Percentiles rank a stretch among this genome's conserved stretches.
Evolutionary conservation across 2,797 vertebrate genomes (phyloP).

Genomic region (Pseudocheirus occidentalis): DNA sequence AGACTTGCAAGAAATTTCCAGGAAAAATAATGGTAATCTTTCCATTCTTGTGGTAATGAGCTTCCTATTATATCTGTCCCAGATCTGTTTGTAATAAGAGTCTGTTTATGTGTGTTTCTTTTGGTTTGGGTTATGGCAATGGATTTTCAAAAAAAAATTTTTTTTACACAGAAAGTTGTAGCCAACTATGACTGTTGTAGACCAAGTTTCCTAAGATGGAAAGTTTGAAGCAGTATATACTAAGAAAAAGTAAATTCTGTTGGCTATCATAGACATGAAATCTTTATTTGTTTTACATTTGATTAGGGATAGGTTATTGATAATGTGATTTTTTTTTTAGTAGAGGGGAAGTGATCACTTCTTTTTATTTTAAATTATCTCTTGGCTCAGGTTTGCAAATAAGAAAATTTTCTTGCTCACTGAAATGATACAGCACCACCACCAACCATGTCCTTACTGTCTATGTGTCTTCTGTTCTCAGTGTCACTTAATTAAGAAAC

Average conservation of each 20-base stretch:
- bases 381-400: constrained; percentile 19
- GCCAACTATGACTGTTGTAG: background rate
- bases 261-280: background rate
- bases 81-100: background rate
- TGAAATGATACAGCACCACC: background rate
- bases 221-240: background rate
- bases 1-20: constrained; percentile 82
- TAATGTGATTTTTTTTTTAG: background rate
- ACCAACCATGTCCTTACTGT: background rate
- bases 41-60: background rate
- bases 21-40: constrained; percentile 85
- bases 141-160: background rate
- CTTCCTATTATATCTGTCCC: background rate
- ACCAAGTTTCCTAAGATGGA: background rate
- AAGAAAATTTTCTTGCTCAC: background rate
- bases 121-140: background rate
- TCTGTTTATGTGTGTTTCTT: background rate
- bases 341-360: background rate
- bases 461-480: background rate
- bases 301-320: background rate
- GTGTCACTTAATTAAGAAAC: constrained; percentile 14
- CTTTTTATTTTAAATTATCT: constrained; percentile 7
- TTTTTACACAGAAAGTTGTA: background rate
- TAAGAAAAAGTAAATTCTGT: background rate
- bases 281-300: constrained; percentile 23